Evolutionary conservation across 2,888 invertebrate species (phyloP), one percentile per base, ranked within the genome.

Genomic region (Ectemnius cavifrons): DNA sequence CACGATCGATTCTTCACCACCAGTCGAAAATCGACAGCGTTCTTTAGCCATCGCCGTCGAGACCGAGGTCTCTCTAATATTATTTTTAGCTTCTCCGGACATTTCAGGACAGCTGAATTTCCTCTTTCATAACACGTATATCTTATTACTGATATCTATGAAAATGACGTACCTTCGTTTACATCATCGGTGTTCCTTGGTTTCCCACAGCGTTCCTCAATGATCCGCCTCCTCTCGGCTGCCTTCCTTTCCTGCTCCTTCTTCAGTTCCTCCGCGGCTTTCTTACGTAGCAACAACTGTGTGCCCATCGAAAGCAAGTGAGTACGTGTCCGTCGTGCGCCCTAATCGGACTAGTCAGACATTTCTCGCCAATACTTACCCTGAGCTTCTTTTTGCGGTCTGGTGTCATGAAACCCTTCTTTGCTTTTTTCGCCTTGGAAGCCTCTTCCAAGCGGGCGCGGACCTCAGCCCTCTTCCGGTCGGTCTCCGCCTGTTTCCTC

Each of bases 381-480:
- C 99, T 96, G 91, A 99, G 97, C 93, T 99, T 98, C 97, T 99
- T 99, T 97, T 99, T 99, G 93, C 99, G 98, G 93, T 99, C 99
- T 80, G 99, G 98, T 91, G 99, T 98, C 97, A 98, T 98, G 95
- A 99, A 99, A 95, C 99, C 99, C 94, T 99, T 99, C 96, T 99
- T 99, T 92, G 97, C 98, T 94, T 98, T 98, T 94, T 99, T 99
- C 92, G 97, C 97, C 92, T 97, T 97, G 92, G 98, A 97, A 93
- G 98, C 98, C 92, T 98, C 98, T 93, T 99, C 99, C 94, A 99
- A 96, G 92, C 98, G 97, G 94, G 97, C 97, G 92, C 98, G 96
- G 92, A 99, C 98, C 93, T 99, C 98, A 91, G 98, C 98, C 93
- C 98, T 97, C 94, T 98, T 98, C 94, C 97, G 96, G 93, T 98